A percentile compares a stretch with the other conserved stretches of the same genome.
These are phyloP conservation scores for Saturnia pavonia DNA, from an alignment of 2,888 invertebrate genomes.

Conservation along the genomic window DNA sequence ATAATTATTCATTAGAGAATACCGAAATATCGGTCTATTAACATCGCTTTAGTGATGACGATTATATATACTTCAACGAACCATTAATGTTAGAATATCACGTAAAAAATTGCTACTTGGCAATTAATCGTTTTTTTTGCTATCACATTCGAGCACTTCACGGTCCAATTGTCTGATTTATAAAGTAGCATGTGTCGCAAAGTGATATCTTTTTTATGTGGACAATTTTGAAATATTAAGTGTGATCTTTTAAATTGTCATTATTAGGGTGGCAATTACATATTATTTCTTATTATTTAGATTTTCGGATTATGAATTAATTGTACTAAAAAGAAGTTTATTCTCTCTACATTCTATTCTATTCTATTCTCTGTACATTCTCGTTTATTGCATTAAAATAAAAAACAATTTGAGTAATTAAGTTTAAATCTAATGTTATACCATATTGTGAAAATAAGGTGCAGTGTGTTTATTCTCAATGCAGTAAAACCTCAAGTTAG, in stretches of 20 bases:
- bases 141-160: slow-evolving; percentile 25
- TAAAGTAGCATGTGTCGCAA: slow-evolving; percentile 36
- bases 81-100: slow-evolving; percentile 13
- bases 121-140: slow-evolving; percentile 37
- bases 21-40: slow-evolving; percentile 2
- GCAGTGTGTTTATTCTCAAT: no score
- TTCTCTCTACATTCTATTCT: no score
- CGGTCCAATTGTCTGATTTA: slow-evolving; percentile 43
- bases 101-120: slow-evolving; percentile 39
- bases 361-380: no score
- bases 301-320: background rate
- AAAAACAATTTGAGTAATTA: no score
- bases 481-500: no score
- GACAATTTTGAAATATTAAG: slow-evolving; percentile 4
- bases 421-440: no score
- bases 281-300: background rate
- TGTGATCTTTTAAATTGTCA: slow-evolving; percentile 11
- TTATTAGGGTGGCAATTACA: slow-evolving; percentile 14
- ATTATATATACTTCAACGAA: slow-evolving; percentile 5
- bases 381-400: no score
- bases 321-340: background rate
- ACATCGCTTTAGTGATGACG: slow-evolving; percentile 1
- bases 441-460: no score
- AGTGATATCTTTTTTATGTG: slow-evolving; percentile 30
- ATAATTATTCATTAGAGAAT: background rate